Evolutionary conservation across 1,140 invertebrate species (phyloP).

Genomic region (Radopholus similis): DNA sequence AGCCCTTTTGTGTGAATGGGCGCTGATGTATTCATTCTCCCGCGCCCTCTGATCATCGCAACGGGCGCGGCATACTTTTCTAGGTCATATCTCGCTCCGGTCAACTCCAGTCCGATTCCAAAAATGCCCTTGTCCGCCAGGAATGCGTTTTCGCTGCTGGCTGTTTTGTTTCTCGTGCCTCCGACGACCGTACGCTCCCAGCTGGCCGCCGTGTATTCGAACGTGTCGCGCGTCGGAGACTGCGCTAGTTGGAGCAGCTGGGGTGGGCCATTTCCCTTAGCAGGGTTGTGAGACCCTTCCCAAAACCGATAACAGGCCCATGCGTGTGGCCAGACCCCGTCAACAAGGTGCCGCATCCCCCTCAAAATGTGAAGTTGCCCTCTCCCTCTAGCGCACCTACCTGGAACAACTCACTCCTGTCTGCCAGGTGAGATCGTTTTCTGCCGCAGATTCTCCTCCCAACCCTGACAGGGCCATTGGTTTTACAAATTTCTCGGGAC

Average conservation of each 20-base stretch:
- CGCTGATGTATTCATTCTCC: not conserved
- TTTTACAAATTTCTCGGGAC: conserved; percentile 53
- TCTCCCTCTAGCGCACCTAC: conserved; percentile 31
- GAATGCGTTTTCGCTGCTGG: not conserved
- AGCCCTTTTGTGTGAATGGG: not conserved
- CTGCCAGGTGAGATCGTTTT: conserved; percentile 30
- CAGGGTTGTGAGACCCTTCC: not conserved
- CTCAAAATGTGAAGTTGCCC: not conserved
- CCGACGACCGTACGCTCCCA: conserved; percentile 17
- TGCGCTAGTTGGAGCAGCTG: conserved; percentile 53
- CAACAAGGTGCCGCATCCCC: conserved; percentile 21
- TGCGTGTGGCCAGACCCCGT: conserved; percentile 53
- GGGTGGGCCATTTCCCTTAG: conserved; percentile 25
- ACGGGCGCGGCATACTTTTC: too few relatives aligned
- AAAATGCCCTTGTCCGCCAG: not conserved
- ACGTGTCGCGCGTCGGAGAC: conserved; percentile 40
- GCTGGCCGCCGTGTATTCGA: conserved; percentile 58
- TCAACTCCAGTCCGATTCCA: not conserved
- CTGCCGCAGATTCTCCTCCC: conserved; percentile 30
- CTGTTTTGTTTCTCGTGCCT: not conserved
- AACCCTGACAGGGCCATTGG: conserved; percentile 39
- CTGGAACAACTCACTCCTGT: conserved; percentile 50
- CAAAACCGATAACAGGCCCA: conserved; percentile 15
- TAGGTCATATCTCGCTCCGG: too few relatives aligned
- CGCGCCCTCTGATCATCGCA: too few relatives aligned